Evolutionary conservation across 2,113 vertebrate genomes (phyloP), one percentile per base, ranked within the genome.

Genomic region (Oplegnathus fasciatus): DNA sequence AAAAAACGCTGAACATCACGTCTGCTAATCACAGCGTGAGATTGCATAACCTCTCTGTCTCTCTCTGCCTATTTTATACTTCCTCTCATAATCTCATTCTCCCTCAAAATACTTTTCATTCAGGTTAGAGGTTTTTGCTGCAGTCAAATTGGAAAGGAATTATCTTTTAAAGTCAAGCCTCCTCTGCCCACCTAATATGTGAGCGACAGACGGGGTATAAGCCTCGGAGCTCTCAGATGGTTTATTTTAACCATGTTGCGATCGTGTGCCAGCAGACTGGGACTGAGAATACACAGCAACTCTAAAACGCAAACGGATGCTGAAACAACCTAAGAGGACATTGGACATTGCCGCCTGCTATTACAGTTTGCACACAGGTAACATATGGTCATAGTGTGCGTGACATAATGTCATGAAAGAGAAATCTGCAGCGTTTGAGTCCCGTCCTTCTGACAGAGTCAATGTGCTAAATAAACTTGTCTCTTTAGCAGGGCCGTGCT

Each of bases 201-300:
- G 74, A 85, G 64, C 69, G 72, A 90, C 93, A 94, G 94, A 90
- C 77, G 91, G 89, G 67, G 80, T 30, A 5, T 88, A 86, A 90
- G 92, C 93, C 78, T 86, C 48, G 54, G 74, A 91, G 85, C 87
- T 91, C 82, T 89, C 73, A 58, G 20, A 82, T 82, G 89, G 87
- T 85, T 86, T 89, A 89, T 91, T 92, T 80, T 80, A 82, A 83
- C 76, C 34, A 5, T 6, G 61, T 26, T 75, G 44, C 67, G 1
- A 22, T 87, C 54, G 1, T 79, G 75, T 85, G 88, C 88, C 84
- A 80, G 78, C 74, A 86, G 76, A 82, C 75, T 76, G 28, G 60
- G 52, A 80, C 26, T 57, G 67, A 79, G 82, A 58, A 54, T 91
- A 83, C 88, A 85, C 75, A 54, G 77, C 86, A 82, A 86, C 85